Conservation (phyloP, 2,113 vertebrate species). For the Microtus montanus region DNA sequence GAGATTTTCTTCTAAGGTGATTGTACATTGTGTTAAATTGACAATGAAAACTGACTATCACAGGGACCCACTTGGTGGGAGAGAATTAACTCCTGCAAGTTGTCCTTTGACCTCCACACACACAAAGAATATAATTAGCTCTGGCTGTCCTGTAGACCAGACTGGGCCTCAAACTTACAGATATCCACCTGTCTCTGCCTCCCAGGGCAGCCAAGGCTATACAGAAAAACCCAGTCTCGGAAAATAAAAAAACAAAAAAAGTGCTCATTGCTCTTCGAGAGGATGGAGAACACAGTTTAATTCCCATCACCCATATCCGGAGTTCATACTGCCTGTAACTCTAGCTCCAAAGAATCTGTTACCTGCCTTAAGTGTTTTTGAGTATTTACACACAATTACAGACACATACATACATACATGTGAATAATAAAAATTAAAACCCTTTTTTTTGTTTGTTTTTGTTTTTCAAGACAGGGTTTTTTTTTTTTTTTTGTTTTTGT, state of each 20-base stretch:
- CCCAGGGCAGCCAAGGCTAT: background rate
- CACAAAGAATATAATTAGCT: background rate
- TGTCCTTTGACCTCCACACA: background rate
- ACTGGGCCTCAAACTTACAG: background rate
- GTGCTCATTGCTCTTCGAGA: background rate
- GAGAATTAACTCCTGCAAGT: background rate
- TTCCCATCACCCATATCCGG: background rate
- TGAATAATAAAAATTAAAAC: background rate
- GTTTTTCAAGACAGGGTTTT: too few relatives aligned
- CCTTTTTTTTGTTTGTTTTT: too few relatives aligned
- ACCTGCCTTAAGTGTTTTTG: background rate
- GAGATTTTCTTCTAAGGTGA: background rate
- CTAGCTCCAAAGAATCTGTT: background rate
- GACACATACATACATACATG: background rate
- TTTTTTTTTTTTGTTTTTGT: too few relatives aligned
- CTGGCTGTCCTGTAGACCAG: background rate
- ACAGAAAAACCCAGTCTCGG: background rate
- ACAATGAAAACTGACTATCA: background rate
- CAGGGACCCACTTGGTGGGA: background rate
- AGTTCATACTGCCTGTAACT: background rate
- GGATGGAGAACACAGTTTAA: background rate
- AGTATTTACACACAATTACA: background rate
- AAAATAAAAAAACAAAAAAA: too few relatives aligned
- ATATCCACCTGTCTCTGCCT: background rate
- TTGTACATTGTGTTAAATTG: background rate